Conservation (phyloP, 2,888 invertebrate genomes). For the Stenotaenia linearis region DNA sequence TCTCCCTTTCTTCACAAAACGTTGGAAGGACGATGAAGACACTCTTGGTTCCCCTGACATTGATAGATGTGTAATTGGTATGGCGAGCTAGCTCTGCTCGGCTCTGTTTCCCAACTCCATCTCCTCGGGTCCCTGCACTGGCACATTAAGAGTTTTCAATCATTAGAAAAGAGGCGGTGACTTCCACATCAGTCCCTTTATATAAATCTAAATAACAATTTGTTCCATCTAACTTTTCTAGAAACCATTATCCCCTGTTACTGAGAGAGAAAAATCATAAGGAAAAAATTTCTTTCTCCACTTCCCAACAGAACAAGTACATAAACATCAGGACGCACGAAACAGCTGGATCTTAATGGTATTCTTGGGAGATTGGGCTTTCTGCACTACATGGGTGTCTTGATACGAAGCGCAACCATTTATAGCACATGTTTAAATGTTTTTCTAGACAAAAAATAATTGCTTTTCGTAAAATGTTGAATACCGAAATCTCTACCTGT, state of each 20-base stretch:
- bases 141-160: slow-evolving; percentile 31
- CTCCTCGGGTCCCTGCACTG: background rate
- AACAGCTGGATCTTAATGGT: slow-evolving; percentile 24
- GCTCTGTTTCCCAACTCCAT: slow-evolving; percentile 1
- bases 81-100: background rate
- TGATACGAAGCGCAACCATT: slow-evolving; percentile 7
- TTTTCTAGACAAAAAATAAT: background rate
- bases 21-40: slow-evolving; percentile 28
- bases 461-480: background rate
- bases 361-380: background rate
- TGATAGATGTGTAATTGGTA: slow-evolving; percentile 27
- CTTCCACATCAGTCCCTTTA: slow-evolving; percentile 7
- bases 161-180: slow-evolving; percentile 29
- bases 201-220: slow-evolving; percentile 31
- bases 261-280: background rate
- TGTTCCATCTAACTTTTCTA: background rate
- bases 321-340: slow-evolving; percentile 13
- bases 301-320: slow-evolving; percentile 26
- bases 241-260: slow-evolving; percentile 7
- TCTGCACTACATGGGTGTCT: slow-evolving; percentile 18
- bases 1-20: slow-evolving; percentile 5
- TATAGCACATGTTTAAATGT: slow-evolving; percentile 10
- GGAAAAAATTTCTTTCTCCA: slow-evolving; percentile 19
- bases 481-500: background rate
- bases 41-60: slow-evolving; percentile 12